Evolutionary conservation across 2,797 vertebrate species (phyloP).

Genomic region (Caiman crocodilus): DNA sequence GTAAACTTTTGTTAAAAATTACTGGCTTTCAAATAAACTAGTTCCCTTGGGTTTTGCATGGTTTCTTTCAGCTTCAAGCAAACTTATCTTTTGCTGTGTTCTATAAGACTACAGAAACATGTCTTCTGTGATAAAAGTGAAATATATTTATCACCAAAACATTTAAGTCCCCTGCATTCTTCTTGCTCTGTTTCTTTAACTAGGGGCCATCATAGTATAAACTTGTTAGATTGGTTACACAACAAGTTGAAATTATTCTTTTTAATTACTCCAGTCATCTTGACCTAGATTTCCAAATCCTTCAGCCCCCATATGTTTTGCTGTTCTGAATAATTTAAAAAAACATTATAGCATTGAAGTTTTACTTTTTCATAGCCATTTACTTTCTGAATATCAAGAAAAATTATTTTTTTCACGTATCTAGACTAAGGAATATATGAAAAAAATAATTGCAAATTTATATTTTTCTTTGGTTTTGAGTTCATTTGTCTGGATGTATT

Average conservation of each 20-base stretch:
- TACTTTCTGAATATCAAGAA: slow-evolving; percentile 3
- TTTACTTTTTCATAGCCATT: not conserved
- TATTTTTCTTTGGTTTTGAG: not conserved
- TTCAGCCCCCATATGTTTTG: not conserved
- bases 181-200: not conserved
- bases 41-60: not conserved
- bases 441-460: not conserved
- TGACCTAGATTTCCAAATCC: not conserved
- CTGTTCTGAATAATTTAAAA: not conserved
- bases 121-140: slow-evolving; percentile 4
- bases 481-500: not conserved
- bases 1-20: not conserved
- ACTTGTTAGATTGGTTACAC: not conserved
- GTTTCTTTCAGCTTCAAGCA: not conserved
- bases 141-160: not conserved
- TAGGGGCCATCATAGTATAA: not conserved
- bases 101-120: not conserved
- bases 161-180: not conserved
- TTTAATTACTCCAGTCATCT: not conserved
- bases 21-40: not conserved
- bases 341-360: not conserved
- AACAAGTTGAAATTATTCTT: not conserved
- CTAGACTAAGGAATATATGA: not conserved
- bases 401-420: not conserved
- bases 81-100: not conserved